Evolutionary conservation across 2,888 invertebrate genomes (phyloP), one percentile per base, ranked within the genome.

Genomic region (Drosophila greeni): DNA sequence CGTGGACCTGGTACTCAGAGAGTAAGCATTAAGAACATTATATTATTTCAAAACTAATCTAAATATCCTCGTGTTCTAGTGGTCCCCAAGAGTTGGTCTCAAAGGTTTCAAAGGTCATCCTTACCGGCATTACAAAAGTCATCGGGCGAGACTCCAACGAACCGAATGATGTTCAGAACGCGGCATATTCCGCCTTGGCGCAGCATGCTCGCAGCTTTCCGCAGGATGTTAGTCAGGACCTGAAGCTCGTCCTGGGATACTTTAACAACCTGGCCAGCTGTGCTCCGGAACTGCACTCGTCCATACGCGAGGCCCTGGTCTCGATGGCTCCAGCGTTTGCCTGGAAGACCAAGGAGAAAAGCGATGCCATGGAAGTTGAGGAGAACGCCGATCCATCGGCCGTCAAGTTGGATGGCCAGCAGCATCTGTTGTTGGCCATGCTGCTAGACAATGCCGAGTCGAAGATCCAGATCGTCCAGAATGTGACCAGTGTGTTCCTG

Each of bases 401-500:
- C 6, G 86, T 89, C 81, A 90, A 73, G 58, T 77, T 84, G 76
- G 86, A 76, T 45, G 82, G 88, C 4, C 88, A 88, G 57, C 89
- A 89, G 69, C 86, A 88, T 70, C 84, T 92, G 45, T 88, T 93
- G 85, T 90, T 92, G 78, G 92, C 92, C n/a, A 89, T 94, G 76
- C 88, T 94, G 18, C 91, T 94, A 85, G 91, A 93, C 88, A 92
- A 95, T 90, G 93, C 95, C 85, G 91, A 94, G 89, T 92, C 92
- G 36, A 93, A 94, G 18, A 93, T 96, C 77, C 91, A 93, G 2
- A 94, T 95, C 90, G 93, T 94, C 37, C 91, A 97, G 61, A 94
- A 95, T 88, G 93, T 95, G 37, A 95, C 95, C 4, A 95, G 94
- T 82, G 92, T 95, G 65, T 96, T 95, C 82, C 91, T 95, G 0